Evolutionary conservation across 2,797 vertebrate species (phyloP), one percentile per base, ranked within the genome.

Genomic region (Phoeniculus purpureus): DNA sequence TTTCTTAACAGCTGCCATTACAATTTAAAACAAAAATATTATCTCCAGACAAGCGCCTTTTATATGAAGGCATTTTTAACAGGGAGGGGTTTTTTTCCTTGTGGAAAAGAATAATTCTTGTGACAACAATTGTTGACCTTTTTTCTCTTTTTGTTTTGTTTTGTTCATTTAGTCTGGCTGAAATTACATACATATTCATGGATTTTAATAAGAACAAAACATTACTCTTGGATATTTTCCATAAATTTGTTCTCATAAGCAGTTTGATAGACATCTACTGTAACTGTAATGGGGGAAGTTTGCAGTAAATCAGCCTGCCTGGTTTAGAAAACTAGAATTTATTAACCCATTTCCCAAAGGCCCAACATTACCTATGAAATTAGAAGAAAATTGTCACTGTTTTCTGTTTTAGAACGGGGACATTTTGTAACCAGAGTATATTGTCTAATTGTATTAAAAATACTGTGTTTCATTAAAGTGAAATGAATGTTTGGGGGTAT

Each of bases 161-260:
- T 96, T 86, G 76, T 95, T 98, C 91, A 96, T 97, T 96, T 96
- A 97, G 89, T 94, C 97, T 96, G 96, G 97, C 95, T 97, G 95
- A 98, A 97, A 97, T 97, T 97, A 50, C 97, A 97, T 98, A 97
- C 96, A 97, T 97, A 97, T 98, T 97, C 96, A 98, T 97, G 85
- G 94, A 95, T 95, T 96, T 96, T 97, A 97, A 97, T 97, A 98
- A 97, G 97, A 97, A 95, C 92, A 95, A 96, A 96, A 95, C 95
- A 91, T 95, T 97, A 95, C 79, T 96, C 95, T 96, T 96, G 77
- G 96, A 97, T 97, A 90, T 96, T 97, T 97, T 97, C 97, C 97
- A 97, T 97, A 96, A 97, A 97, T 97, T 96, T 97, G 68, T 97
- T 91, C 94, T 97, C 94, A 94, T 95, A 97, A 97, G 89, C 91